phyloP scores from a whole-genome alignment of 2,113 vertebrate species.

The Zosterops hypoxanthus region DNA sequence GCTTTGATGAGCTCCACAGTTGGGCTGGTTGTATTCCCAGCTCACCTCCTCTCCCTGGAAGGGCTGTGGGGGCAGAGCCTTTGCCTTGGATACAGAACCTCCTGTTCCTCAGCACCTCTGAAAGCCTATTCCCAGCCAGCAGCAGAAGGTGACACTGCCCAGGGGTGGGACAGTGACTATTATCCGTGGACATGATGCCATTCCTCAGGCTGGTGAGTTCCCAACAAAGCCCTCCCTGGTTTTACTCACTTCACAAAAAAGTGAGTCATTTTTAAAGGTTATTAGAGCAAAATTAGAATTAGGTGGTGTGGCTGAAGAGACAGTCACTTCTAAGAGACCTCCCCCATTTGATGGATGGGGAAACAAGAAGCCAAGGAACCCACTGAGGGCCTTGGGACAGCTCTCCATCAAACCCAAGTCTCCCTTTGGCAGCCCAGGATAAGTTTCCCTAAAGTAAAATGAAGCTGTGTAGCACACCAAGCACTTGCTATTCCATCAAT shows the following conservation, averaged over 20 bases:
- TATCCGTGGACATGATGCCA: fast-evolving
- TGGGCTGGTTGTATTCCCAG: fast-evolving
- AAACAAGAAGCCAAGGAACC: not conserved
- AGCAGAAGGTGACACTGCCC: not conserved
- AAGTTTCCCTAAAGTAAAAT: constrained; percentile 46
- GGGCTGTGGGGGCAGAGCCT: not conserved
- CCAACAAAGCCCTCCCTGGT: not conserved
- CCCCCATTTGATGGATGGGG: not conserved
- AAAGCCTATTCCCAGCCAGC: not conserved
- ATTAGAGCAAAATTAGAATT: not conserved
- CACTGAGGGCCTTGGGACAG: not conserved
- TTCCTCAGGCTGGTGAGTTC: not conserved
- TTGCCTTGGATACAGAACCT: not conserved
- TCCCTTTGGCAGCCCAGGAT: not conserved
- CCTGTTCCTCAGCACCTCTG: not conserved
- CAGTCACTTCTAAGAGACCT: not conserved
- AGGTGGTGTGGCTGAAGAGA: not conserved
- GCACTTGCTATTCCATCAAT: constrained; percentile 56
- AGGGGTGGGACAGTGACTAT: not conserved
- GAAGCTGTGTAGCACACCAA: constrained; percentile 15
- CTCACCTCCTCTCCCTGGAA: not conserved
- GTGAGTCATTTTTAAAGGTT: not conserved
- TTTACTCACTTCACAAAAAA: not conserved
- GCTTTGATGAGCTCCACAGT: not conserved
- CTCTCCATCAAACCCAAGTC: not conserved